phyloP scores from a whole-genome alignment of 2,113 vertebrate species.

The Ochotona curzoniae region DNA sequence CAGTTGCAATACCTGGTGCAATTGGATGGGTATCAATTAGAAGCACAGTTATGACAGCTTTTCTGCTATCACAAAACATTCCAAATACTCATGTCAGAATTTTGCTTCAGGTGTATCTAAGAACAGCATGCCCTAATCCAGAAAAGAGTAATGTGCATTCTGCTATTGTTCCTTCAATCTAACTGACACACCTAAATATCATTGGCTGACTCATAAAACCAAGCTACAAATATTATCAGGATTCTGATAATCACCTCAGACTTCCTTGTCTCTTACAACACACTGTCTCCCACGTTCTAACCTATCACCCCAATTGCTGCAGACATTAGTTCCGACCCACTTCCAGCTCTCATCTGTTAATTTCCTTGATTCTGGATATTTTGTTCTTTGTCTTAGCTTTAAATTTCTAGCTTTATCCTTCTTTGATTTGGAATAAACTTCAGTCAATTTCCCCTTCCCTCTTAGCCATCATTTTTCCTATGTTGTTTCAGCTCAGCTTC shows the following conservation, averaged over 20 bases:
- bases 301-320: background rate
- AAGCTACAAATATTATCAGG: background rate
- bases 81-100: background rate
- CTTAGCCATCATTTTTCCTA: background rate
- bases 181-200: background rate
- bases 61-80: background rate
- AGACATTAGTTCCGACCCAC: background rate
- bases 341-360: conserved; percentile 1
- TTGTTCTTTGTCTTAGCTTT: background rate
- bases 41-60: background rate
- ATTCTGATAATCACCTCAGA: background rate
- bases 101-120: conserved; percentile 19
- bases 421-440: background rate
- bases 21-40: background rate
- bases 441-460: background rate
- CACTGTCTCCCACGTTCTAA: background rate
- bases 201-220: background rate
- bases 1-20: background rate
- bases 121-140: background rate
- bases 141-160: background rate
- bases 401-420: background rate
- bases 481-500: background rate
- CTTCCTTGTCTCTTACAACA: background rate
- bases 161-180: background rate
- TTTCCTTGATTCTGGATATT: background rate